These are phyloP conservation scores for Tupaia tana DNA, from an alignment of 2,113 vertebrate genomes.

Conservation along the genomic window DNA sequence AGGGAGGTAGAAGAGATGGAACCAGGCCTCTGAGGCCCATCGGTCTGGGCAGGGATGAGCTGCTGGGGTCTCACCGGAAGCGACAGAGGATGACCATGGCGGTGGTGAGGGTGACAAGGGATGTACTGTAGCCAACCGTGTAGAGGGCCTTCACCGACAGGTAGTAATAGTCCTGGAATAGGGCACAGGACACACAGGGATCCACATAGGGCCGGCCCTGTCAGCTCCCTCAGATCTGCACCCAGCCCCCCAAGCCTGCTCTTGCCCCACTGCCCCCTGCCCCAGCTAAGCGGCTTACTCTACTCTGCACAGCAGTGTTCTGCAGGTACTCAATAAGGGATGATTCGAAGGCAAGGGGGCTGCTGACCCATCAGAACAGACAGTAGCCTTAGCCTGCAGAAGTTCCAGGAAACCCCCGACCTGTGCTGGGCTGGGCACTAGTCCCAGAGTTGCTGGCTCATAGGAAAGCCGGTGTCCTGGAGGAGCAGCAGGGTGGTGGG, in stretches of 20 bases:
- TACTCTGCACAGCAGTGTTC: not conserved
- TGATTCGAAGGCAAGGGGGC: not conserved
- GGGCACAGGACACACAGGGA: not conserved
- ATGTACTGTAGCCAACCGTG: constrained; percentile 98
- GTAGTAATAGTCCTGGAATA: constrained; percentile 92
- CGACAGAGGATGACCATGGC: constrained; percentile 98
- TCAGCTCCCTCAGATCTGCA: not conserved
- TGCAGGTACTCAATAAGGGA: not conserved
- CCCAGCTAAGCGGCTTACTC: not conserved
- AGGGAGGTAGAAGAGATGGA: accelerated
- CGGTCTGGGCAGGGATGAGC: not conserved
- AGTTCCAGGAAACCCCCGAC: not conserved
- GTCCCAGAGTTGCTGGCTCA: not conserved
- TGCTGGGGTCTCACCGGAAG: constrained; percentile 92
- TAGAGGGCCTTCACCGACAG: constrained; percentile 97
- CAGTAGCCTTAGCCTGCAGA: not conserved
- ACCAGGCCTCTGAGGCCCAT: not conserved
- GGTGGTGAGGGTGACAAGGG: constrained; percentile 96
- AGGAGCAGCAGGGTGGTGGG: not conserved
- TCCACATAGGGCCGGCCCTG: not conserved
- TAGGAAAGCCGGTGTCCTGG: not conserved
- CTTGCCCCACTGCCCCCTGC: not conserved
- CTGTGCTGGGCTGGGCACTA: not conserved
- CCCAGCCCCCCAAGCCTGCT: not conserved
- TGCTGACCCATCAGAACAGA: not conserved